Base-by-base conservation (phyloP, 2,113 vertebrate genomes). In the Carassius gibelio region DNA sequence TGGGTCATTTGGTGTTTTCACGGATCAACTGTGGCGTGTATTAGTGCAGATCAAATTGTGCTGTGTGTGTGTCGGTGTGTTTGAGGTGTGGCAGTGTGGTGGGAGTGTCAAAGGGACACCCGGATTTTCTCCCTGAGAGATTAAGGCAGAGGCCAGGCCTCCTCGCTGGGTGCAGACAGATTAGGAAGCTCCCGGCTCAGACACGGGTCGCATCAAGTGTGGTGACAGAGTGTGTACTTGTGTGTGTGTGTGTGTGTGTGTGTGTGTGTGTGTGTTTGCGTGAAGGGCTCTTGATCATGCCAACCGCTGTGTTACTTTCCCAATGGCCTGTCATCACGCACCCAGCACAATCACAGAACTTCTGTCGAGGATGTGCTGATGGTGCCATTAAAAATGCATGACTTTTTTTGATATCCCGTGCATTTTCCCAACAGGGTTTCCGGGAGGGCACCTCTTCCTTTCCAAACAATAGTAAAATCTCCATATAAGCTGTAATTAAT, bases 211-310 rank as follows among this genome's bases (percentile, higher is more conserved):
- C 81, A 75, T 87, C 77, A 86, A 86, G 76, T 64, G 75, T 66
- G 57, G 74, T 87, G 76, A 42, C 13, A 57, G 76, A n/a, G 74
- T 68, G 50, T 62, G 80, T 83, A 38, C 15, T 64, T 75, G 69
- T 59, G 77, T 76, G n/a, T 79, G 59, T 45, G 45, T 48, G 59
- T 45, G 45, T 48, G 45, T 48, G 45, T 80, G 81, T 74, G n/a
- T 79, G 59, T 45, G 45, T 48, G 59, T 45, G 45, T 48, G 45
- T 48, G 45, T 80, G 81, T 74, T 36, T 79, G 75, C n/a, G 64
- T 68, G 84, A 77, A 85, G 72, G 87, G 81, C 87, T 86, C 90
- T 90, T 89, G 89, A 91, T 90, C 79, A 87, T 64, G 19, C 74
- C 62, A 84, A 83, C 86, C 48, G 75, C 85, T 17, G 36, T 30